Evolutionary conservation across 2,113 vertebrate species (phyloP), one percentile per base, ranked within the genome.

Genomic region (Tenrec ecaudatus): DNA sequence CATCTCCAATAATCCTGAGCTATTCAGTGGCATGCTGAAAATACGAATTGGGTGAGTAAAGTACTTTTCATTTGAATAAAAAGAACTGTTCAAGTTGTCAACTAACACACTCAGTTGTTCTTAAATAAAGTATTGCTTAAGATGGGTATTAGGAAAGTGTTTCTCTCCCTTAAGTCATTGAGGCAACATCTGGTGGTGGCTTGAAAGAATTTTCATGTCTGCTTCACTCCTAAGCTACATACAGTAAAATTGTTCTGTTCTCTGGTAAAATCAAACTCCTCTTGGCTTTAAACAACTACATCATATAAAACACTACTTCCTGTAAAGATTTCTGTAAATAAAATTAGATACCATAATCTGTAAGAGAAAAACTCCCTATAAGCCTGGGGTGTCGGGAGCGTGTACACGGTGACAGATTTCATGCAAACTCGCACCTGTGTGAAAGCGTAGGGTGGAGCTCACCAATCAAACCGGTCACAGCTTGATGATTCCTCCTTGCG

Each of bases 21-120:
- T 99, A 87, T 99, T 99, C 98, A 98, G 98, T 9, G 99, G 99
- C 89, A 99, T 99, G 99, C 98, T 99, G 91, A 99, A 99, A 97
- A 99, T 99, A 95, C 98, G 99, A 58, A 98, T 99, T 53, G 99
- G 99, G 99, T 99, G 92, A 90, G 98, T 97, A 25, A 60, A 90
- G 20, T 6, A 2, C 66, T 69, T 68, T 88, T 33, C 5, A 25
- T 92, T 57, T 60, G 4, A 23, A 27, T 77, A 17, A 53, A 0
- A 10, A 86, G 0, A 78, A 38, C 75, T 92, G 57, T 36, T 90
- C 31, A 85, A 31, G 57, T 29, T 71, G 11, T 82, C 47, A 33
- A 57, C 57, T 16, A 29, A 22, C 14, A 81, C 23, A 20, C 1
- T 12, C 0, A 0, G 16, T 15, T 68, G 89, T 27, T 60, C 9